A percentile compares a stretch with the other conserved stretches of the same genome.
Evolutionary conservation across 2,888 invertebrate species (phyloP).

Genomic region (Norana najaformis): DNA sequence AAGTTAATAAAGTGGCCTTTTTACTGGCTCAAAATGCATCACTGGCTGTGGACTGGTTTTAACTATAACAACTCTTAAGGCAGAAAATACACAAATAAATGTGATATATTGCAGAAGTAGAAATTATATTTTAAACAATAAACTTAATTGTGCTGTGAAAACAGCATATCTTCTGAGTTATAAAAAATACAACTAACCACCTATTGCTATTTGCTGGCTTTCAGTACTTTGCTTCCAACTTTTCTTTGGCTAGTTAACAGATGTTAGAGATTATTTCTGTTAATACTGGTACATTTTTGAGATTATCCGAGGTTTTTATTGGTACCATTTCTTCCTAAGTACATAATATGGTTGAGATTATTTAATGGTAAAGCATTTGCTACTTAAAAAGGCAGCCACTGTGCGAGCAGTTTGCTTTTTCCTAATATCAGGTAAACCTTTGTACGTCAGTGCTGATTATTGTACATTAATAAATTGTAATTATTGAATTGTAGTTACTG

Average conservation of each 20-base stretch:
- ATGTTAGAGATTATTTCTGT: background rate
- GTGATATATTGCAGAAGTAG: background rate
- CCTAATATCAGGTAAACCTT: background rate
- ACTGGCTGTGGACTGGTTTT: background rate
- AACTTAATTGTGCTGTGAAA: background rate
- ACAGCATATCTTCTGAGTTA: background rate
- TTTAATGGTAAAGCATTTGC: background rate
- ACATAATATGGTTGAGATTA: slow-evolving; percentile 3
- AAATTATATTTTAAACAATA: background rate
- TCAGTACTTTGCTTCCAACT: background rate
- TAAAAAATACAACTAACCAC: background rate
- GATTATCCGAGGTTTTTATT: background rate
- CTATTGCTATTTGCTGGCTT: background rate
- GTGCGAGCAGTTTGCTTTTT: background rate
- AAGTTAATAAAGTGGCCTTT: too few species aligned
- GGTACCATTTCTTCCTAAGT: background rate
- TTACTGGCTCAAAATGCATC: too few species aligned
- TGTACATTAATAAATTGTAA: background rate
- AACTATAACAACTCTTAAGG: background rate
- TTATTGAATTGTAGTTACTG: background rate
- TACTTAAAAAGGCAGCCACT: background rate
- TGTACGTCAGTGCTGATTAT: background rate
- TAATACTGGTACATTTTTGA: background rate
- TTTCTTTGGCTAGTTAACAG: background rate
- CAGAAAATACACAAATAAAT: background rate